A percentile compares a stretch with the other conserved stretches of the same genome.
phyloP scores from a whole-genome alignment of 2,797 vertebrate genomes.

The Tadarida brasiliensis region DNA sequence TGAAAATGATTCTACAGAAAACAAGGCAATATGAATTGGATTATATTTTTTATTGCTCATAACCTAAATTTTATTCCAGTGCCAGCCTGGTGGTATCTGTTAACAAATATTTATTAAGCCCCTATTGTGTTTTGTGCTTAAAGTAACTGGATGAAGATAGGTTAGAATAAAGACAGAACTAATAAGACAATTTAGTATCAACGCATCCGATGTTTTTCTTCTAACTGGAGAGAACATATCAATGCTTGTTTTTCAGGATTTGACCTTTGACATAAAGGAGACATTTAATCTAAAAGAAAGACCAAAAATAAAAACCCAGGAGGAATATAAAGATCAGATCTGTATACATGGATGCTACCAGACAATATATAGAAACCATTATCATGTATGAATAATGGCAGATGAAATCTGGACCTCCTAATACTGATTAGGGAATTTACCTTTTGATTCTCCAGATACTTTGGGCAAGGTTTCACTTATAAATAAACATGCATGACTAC shows the following conservation, averaged over 20 bases:
- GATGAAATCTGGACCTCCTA: neutral
- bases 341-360: neutral
- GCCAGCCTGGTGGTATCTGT: conserved; percentile 20
- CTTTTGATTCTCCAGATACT: neutral
- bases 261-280: neutral
- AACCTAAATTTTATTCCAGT: neutral
- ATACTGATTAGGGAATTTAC: neutral
- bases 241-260: neutral
- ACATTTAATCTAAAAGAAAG: conserved; percentile 2
- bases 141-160: neutral
- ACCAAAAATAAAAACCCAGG: neutral
- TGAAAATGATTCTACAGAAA: conserved; percentile 69
- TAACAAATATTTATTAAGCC: conserved; percentile 50
- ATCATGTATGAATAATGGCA: neutral
- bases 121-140: conserved; percentile 3
- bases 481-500: neutral
- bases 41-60: conserved; percentile 48
- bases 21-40: neutral
- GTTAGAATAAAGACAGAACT: neutral
- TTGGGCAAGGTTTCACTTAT: neutral
- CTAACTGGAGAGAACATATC: neutral
- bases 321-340: neutral
- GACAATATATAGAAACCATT: neutral
- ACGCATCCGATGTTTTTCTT: neutral
- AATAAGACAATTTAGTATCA: neutral